Conservation (phyloP, 1,140 invertebrate genomes). For the Meloidogyne exigua region DNA sequence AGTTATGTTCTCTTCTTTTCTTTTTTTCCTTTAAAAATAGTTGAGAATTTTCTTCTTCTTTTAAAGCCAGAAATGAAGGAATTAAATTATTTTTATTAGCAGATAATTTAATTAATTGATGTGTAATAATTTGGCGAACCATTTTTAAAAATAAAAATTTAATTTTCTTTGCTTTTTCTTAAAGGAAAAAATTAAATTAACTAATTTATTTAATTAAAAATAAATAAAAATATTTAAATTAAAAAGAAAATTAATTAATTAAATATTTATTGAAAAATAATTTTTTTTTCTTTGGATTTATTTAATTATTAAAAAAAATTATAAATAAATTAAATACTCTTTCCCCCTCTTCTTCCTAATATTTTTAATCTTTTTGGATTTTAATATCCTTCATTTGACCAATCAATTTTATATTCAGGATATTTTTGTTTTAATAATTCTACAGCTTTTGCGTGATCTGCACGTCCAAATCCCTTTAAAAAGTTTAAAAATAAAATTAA, state of each 20-base stretch:
- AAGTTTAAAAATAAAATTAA: conserved; percentile 17
- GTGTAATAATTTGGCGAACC: background rate
- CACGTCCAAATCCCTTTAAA: conserved; percentile 75
- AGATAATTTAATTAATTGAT: background rate
- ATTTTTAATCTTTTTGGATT: background rate
- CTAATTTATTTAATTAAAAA: background rate
- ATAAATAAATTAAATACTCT: background rate
- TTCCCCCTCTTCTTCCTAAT: background rate
- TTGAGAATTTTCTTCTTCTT: background rate
- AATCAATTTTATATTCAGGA: conserved; percentile 75
- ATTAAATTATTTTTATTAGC: background rate
- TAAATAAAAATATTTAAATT: background rate
- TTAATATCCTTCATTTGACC: conserved; percentile 80
- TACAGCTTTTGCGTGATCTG: conserved; percentile 77
- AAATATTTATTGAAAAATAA: too few species aligned
- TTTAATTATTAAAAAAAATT: background rate
- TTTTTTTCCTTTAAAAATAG: background rate
- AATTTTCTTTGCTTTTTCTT: too few species aligned
- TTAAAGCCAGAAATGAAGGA: background rate
- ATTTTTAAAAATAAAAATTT: background rate
- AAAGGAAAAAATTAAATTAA: too few species aligned
- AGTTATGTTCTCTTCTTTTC: background rate
- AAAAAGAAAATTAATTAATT: background rate
- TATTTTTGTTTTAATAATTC: conserved; percentile 75
- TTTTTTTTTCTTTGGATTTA: background rate